Evolutionary conservation across 2,888 invertebrate genomes (phyloP).

Genomic region (Clepsis dumicolana): DNA sequence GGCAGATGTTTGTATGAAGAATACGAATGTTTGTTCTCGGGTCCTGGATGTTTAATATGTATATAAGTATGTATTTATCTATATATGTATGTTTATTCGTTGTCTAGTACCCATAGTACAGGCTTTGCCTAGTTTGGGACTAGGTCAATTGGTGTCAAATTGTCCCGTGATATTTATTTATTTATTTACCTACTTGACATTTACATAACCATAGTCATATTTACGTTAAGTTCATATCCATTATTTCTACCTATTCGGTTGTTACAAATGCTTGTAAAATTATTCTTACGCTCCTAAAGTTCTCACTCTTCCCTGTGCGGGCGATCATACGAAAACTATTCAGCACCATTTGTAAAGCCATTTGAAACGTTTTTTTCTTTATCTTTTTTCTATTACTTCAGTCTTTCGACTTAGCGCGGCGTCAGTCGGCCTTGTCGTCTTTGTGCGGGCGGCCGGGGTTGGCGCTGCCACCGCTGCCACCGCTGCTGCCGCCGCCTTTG

Average conservation of each 20-base stretch:
- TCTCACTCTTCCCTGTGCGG: conserved; percentile 43
- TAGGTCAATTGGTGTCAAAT: too few species aligned
- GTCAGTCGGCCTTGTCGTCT: conserved; percentile 56
- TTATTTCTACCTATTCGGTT: conserved; percentile 1
- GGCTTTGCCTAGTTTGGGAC: too few species aligned
- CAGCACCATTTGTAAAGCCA: conserved; percentile 61
- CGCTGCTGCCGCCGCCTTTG: conserved; percentile 40
- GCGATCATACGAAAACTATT: conserved; percentile 49
- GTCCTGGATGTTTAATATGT: too few species aligned
- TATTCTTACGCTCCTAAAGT: conserved; percentile 27
- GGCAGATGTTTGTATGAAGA: too few species aligned
- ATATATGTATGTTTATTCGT: too few species aligned
- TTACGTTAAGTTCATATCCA: background rate
- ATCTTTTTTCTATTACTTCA: conserved; percentile 48
- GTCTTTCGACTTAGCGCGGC: conserved; percentile 49
- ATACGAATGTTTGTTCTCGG: too few species aligned
- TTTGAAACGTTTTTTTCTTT: conserved; percentile 45
- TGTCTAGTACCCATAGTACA: too few species aligned
- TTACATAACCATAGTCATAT: conserved; percentile 23
- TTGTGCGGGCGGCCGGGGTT: conserved; percentile 47
- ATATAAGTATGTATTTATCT: too few species aligned
- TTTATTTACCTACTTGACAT: too few species aligned
- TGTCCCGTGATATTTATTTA: too few species aligned
- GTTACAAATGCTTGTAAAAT: conserved; percentile 31
- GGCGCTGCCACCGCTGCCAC: conserved; percentile 33